phyloP scores from a whole-genome alignment of 1,140 invertebrate species.

The Drosophila ogumai region DNA sequence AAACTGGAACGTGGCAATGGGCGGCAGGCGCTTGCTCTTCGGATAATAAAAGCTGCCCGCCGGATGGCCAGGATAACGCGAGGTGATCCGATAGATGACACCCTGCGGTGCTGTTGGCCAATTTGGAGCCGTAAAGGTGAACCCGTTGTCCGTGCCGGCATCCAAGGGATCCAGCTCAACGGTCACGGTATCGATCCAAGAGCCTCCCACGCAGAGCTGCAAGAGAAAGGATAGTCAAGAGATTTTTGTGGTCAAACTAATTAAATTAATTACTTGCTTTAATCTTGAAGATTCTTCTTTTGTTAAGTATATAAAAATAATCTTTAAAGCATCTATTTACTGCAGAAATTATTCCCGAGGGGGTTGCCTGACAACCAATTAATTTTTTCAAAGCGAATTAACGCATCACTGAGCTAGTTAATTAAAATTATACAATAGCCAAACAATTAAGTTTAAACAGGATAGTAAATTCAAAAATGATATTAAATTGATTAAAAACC shows the following conservation, averaged over 20 bases:
- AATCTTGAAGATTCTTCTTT: neutral
- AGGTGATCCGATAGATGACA: conserved; percentile 95
- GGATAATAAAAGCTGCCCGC: conserved; percentile 98
- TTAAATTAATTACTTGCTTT: neutral
- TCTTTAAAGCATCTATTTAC: neutral
- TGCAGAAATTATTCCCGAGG: neutral
- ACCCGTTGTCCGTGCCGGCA: conserved; percentile 98
- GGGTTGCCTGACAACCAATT: conserved; percentile 1
- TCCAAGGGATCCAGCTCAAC: conserved; percentile 98
- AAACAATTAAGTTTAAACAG: conserved; percentile 12
- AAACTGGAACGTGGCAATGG: conserved; percentile 95
- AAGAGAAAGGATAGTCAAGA: neutral
- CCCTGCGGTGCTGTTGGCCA: conserved; percentile 96
- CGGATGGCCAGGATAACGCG: conserved; percentile 95
- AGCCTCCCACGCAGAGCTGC: conserved; percentile 95
- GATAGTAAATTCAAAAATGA: conserved; percentile 3
- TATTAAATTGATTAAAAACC: conserved; percentile 9
- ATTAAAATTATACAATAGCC: conserved; percentile 1
- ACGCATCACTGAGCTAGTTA: neutral
- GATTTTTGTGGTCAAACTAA: neutral
- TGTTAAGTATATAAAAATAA: neutral
- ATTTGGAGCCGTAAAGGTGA: conserved; percentile 98
- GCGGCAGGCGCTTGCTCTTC: conserved; percentile 92
- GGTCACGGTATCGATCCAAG: conserved; percentile 96
- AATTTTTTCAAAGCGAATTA: conserved; percentile 11